A percentile compares a stretch with the other conserved stretches of the same genome.
phyloP scores from a whole-genome alignment of 2,888 invertebrate species.

The Esperia sulphurella region DNA sequence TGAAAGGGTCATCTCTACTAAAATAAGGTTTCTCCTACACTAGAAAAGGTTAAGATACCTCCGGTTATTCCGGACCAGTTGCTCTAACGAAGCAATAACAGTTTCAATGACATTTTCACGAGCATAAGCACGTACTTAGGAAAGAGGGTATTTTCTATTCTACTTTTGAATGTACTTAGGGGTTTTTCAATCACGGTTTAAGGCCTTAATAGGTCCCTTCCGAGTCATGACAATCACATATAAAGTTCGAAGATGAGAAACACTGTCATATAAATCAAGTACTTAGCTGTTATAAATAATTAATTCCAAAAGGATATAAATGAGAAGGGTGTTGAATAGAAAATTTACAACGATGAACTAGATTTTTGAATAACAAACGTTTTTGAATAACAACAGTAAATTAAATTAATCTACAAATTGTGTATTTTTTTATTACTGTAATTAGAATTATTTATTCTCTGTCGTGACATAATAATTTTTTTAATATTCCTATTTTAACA shows the following conservation, averaged over 20 bases:
- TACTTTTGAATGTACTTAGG: not conserved
- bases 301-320: no score
- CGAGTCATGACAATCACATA: not conserved
- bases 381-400: no score
- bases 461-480: no score
- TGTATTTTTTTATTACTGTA: no score
- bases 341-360: no score
- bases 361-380: no score
- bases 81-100: not conserved
- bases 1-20: not conserved
- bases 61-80: not conserved
- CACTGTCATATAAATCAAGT: no score
- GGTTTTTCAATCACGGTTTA: slow-evolving; percentile 4
- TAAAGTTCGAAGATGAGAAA: not conserved
- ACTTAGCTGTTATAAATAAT: no score
- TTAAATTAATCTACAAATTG: no score
- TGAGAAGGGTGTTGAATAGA: no score
- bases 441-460: no score
- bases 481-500: no score
- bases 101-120: not conserved
- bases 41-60: not conserved
- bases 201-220: slow-evolving; percentile 2
- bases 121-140: not conserved
- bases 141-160: not conserved
- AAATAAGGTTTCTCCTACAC: not conserved